Evolutionary conservation across 2,888 invertebrate species (phyloP).

Genomic region (Therioaphis trifolii): DNA sequence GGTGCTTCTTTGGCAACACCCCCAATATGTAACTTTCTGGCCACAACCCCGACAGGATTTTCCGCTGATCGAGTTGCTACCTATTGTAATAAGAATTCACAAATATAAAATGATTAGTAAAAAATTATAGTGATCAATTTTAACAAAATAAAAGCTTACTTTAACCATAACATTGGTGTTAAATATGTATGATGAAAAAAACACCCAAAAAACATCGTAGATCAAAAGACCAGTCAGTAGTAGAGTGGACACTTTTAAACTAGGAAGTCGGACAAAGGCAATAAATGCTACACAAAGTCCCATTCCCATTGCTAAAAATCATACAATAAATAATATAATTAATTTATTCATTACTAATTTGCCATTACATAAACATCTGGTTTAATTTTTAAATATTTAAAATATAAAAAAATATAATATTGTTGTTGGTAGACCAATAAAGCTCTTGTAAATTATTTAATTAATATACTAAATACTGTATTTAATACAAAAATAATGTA

Average conservation of each 20-base stretch:
- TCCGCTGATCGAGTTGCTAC: slow-evolving; percentile 87
- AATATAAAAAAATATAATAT: too few species aligned
- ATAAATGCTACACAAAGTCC: slow-evolving; percentile 98
- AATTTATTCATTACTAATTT: background rate
- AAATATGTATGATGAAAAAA: slow-evolving; percentile 98
- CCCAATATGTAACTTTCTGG: slow-evolving; percentile 90
- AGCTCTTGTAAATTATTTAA: too few species aligned
- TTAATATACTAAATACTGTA: too few species aligned
- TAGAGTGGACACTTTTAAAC: slow-evolving; percentile 94
- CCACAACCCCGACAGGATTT: slow-evolving; percentile 93
- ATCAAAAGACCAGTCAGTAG: slow-evolving; percentile 91
- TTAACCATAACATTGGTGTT: slow-evolving; percentile 99
- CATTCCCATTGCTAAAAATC: slow-evolving; percentile 90
- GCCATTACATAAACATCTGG: too few species aligned
- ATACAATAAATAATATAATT: slow-evolving; percentile 42
- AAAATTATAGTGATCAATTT: background rate
- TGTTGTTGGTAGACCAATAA: too few species aligned
- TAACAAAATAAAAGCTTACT: slow-evolving; percentile 72
- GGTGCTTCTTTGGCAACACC: slow-evolving; percentile 92
- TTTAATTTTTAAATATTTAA: too few species aligned
- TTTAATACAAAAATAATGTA: too few species aligned
- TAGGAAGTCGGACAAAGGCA: slow-evolving; percentile 94
- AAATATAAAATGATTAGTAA: background rate
- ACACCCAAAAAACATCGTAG: slow-evolving; percentile 99
- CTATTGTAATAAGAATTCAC: slow-evolving; percentile 68